Conservation (phyloP, 2,888 invertebrate species). For the Clusia tigrina region DNA sequence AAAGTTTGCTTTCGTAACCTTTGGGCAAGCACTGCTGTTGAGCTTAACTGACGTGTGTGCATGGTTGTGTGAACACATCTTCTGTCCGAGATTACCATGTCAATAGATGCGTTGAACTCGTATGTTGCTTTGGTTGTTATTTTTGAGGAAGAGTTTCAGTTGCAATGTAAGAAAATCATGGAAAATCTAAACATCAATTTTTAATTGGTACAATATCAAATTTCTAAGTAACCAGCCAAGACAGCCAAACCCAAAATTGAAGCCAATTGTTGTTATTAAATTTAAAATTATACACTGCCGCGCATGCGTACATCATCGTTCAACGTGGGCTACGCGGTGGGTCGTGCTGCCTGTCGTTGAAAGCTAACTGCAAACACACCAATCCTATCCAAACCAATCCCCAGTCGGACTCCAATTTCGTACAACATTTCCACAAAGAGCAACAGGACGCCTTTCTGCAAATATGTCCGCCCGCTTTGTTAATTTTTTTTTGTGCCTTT, state of each 20-base stretch:
- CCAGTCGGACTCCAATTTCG: background rate
- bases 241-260: constrained; percentile 19
- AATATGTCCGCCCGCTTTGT: constrained; percentile 25
- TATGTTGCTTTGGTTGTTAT: constrained; percentile 44
- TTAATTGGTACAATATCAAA: constrained; percentile 14
- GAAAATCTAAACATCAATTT: constrained; percentile 11
- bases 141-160: background rate
- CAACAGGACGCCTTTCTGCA: constrained; percentile 16
- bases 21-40: constrained; percentile 8
- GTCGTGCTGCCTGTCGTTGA: background rate
- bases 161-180: background rate
- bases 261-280: constrained; percentile 31
- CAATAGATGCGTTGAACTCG: constrained; percentile 55
- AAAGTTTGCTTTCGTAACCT: constrained; percentile 36
- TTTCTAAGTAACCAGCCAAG: background rate
- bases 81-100: constrained; percentile 54
- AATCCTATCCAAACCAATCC: background rate
- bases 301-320: constrained; percentile 15
- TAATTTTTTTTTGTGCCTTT: too few relatives aligned
- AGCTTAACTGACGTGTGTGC: constrained; percentile 7
- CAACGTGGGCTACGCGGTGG: constrained; percentile 1
- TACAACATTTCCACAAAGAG: background rate
- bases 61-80: constrained; percentile 46
- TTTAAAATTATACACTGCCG: constrained; percentile 24
- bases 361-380: constrained; percentile 3